Evolutionary conservation across 2,113 vertebrate genomes (phyloP), one percentile per base, ranked within the genome.

Genomic region (Labeo rohita): DNA sequence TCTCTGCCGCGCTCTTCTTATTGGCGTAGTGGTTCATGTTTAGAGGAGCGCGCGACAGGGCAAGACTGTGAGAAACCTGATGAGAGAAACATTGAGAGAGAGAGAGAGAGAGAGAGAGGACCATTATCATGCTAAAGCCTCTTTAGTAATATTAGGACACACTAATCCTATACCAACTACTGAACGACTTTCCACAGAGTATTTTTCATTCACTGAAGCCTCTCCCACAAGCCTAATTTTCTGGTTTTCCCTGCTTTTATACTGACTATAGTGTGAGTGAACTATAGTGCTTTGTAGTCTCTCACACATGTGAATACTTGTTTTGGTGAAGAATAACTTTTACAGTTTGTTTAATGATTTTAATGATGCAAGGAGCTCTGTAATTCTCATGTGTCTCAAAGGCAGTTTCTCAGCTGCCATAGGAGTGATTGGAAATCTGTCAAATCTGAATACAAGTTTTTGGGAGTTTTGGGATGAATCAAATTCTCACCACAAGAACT

Each of bases 1-100:
- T 99, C 89, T 99, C 97, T 0, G 98, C 97, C 0, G 96, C 97
- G 0, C 97, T 99, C 95, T 99, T 99, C 95, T 99, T 99, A 76
- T 98, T 99, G 80, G 98, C 97, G 0, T 99, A 99, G 83, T 97
- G 95, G 91, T 99, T 99, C 90, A 99, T 94, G 85, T 99, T 98
- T 87, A 99, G 93, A 15, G 93, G 93, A 12, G 59, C 39, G 76
- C 70, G 0, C 23, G 83, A 3, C 80, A 49, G 93, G 93, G 87
- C 12, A 39, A 12, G 54, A 49, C n/a, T 28, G 59, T 21, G 52
- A 43, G 52, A 76, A 45, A 21, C 47, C 75, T 84, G 75, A 16
- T 2, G 0, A 36, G n/a, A 76, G 56, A 84, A 39, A 56, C 8
- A 70, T 34, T 23, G 21, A 43, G 59, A 65, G n/a, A 47, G 56